Base-by-base conservation (phyloP, 2,113 vertebrate species). In the Zingel zingel region DNA sequence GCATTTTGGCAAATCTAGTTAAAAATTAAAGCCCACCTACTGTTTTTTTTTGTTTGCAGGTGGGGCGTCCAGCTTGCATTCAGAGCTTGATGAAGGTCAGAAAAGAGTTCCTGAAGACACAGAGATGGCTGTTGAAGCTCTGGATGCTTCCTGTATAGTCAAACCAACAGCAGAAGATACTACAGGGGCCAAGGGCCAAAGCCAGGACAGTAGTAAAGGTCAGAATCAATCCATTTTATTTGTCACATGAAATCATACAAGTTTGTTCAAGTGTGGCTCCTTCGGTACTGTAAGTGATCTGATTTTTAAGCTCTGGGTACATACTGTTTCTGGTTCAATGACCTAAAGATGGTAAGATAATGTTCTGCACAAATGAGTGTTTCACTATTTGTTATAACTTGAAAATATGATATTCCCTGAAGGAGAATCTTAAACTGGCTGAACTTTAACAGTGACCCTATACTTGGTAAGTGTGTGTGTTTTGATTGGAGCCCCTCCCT, bases 111-210 rank as follows among this genome's bases (percentile, higher is more conserved):
- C 68, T 2, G 86, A 83, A 4, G 82, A 83, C 6, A 14, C 67
- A 1, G 85, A 90, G 62, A 86, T 91, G 77, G 78, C 71, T 3
- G 82, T 68, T 5, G 91, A 92, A 5, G 79, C 81, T 70, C 43
- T 78, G 30, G 77, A 84, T 7, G 72, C 30, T 23, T 79, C 81
- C 47, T 79, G 69, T 25, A 12, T 47, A 4, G 48, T 61, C 27
- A 68, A 43, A 7, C 12, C 88, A 2, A 12, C 57, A 53, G 50
- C 56, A 1, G 51, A 62, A 18, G 87, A 87, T 13, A 0, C 7
- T 0, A 6, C 64, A n/a, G 48, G 15, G n/a, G 13, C 56, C 33
- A 70, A 57, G 23, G 45, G 47, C 45, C 78, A 71, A 25, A 86
- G 21, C 62, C 84, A 80, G 48, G 79, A 70, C 12, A 8, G 27